Base-by-base conservation (phyloP, 2,888 invertebrate species). In the Azorinus chamasolen region DNA sequence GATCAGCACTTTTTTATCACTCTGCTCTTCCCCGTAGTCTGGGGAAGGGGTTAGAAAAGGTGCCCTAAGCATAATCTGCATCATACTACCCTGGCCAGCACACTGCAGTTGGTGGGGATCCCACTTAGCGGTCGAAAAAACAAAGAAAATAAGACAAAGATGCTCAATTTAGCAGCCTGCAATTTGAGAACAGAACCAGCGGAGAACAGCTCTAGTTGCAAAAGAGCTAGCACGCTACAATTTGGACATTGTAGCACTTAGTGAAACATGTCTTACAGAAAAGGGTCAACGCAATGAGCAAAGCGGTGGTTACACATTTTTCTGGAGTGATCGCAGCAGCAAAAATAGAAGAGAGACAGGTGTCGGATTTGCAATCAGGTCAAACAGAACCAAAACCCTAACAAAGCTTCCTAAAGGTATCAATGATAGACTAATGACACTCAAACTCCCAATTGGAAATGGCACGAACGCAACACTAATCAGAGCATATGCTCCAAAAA, bases 31-130 rank as follows among this genome's bases (percentile, higher is more conserved):
- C n/a, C n/a, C 50, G 51, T 48, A 58, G 50, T 41, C 37, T 41
- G 68, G 39, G 58, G 68, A 68, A 59, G 57, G 54, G 43, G 48
- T 50, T 68, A 58, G 68, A 59, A 68, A 68, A 51, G 68, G 68
- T 68, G 18, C 37, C 48, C 37, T 59, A 58, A 68, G 58, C 58
- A 69, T 48, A 27, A 24, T 41, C 63, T 53, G 53, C 41, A 41
- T 53, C 32, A 32, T 10, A 5, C 16, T 10, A 12, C 63, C 61
- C 48, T 12, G 50, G 37, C 37, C 51, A 39, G 63, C 10, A 16
- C 22, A 63, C 41, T 53, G 51, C 22, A 53, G 32, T 10, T 32
- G 32, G 32, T 10, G 10, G 32, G 32, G 32, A 32, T 32, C 32
- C 32, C 32, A 6, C 10, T 32, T 10, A 32, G 32, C 32, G 32